These are phyloP conservation scores for Drosophila kikkawai DNA, from an alignment of 1,140 invertebrate genomes.

Conservation along the genomic window DNA sequence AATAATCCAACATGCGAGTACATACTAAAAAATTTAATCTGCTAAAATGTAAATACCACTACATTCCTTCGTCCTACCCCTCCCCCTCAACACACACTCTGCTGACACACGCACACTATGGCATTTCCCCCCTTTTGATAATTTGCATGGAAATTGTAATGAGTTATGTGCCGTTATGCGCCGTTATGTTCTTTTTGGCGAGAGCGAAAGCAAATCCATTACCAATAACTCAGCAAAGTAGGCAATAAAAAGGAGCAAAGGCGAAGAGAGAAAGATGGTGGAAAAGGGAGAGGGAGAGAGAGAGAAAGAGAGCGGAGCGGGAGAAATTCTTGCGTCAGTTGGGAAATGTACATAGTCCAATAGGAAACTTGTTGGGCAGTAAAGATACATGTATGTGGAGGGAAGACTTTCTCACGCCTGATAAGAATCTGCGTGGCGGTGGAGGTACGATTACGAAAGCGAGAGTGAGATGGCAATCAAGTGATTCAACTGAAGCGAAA, in stretches of 20 bases:
- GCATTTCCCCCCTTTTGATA: constrained; percentile 27
- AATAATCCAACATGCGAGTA: constrained; percentile 39
- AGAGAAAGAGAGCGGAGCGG: background rate
- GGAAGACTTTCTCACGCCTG: constrained; percentile 31
- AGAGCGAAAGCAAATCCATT: constrained; percentile 53
- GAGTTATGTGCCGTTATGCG: constrained; percentile 73
- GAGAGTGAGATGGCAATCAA: constrained; percentile 24
- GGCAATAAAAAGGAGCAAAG: constrained; percentile 69
- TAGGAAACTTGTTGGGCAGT: constrained; percentile 76
- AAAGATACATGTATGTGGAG: constrained; percentile 25
- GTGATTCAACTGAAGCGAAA: constrained; percentile 63
- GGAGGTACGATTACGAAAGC: constrained; percentile 16
- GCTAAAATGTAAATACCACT: constrained; percentile 73
- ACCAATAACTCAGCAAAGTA: constrained; percentile 78
- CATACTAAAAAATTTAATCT: constrained; percentile 76
- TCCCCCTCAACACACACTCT: background rate
- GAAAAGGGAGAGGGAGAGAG: background rate
- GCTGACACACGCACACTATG: constrained; percentile 12
- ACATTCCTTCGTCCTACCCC: constrained; percentile 5
- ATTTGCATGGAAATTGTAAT: constrained; percentile 80
- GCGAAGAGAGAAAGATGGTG: background rate
- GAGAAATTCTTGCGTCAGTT: constrained; percentile 42
- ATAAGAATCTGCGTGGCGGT: constrained; percentile 30
- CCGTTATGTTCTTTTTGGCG: constrained; percentile 45
- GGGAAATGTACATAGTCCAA: constrained; percentile 47